Percentiles rank a stretch among this genome's conserved stretches.
Conservation (phyloP, 2,888 invertebrate genomes). For the Pecten maximus region DNA sequence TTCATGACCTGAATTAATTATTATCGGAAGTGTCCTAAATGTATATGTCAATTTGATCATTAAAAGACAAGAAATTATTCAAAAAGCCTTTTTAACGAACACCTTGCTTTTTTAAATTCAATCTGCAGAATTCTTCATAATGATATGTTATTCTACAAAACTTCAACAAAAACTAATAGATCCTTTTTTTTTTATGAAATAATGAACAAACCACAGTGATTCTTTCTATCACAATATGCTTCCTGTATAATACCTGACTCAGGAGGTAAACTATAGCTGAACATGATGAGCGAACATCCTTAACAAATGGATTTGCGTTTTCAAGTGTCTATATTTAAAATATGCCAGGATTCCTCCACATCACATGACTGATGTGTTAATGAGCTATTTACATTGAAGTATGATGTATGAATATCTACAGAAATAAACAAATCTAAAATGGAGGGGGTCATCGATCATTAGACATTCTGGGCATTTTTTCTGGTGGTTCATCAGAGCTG, state of each 20-base stretch:
- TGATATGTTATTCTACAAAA: not conserved
- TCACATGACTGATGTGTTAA: not conserved
- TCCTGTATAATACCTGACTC: not conserved
- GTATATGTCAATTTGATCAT: not conserved
- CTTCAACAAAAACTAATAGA: not conserved
- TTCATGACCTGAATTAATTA: not conserved
- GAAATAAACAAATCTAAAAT: not conserved
- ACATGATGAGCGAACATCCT: not conserved
- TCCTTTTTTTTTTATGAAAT: not conserved
- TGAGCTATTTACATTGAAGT: not conserved
- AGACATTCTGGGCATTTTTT: conserved; percentile 56
- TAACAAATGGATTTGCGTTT: conserved; percentile 21
- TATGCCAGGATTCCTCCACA: not conserved
- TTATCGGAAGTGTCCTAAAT: not conserved
- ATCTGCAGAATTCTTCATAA: not conserved
- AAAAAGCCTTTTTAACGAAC: too few species aligned
- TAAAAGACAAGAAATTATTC: not conserved
- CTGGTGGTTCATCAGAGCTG: conserved; percentile 62
- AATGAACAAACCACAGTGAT: not conserved
- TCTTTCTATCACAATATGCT: not conserved
- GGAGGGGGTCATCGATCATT: conserved; percentile 51
- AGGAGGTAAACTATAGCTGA: not conserved
- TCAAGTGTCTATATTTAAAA: not conserved
- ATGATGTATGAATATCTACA: conserved; percentile 22
- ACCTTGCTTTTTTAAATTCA: not conserved